phyloP scores from a whole-genome alignment of 1,140 invertebrate species.

The Trigoniulus corallinus region DNA sequence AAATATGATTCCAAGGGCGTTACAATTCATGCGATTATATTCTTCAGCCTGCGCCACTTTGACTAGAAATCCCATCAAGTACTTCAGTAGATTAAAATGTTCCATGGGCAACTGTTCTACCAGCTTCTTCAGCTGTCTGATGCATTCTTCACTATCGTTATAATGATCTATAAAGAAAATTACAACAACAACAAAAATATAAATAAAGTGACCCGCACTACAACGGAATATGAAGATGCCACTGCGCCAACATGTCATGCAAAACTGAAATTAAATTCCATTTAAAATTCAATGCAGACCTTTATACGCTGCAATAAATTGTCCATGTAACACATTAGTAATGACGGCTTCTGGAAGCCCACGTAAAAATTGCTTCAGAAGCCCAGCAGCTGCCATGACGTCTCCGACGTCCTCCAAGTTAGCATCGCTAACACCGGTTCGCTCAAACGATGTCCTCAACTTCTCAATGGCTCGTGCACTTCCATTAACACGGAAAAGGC shows the following conservation, averaged over 20 bases:
- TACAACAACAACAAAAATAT: no score
- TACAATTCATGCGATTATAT: slow-evolving; percentile 1
- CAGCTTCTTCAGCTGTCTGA: slow-evolving; percentile 1
- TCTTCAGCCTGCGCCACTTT: neutral
- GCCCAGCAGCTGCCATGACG: slow-evolving; percentile 24
- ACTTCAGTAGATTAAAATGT: neutral
- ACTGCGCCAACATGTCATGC: no score
- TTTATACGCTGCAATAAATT: slow-evolving; percentile 20
- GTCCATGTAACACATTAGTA: slow-evolving; percentile 20
- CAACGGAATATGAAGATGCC: no score
- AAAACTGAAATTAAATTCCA: no score
- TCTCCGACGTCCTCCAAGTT: slow-evolving; percentile 20
- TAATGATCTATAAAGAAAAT: slow-evolving; percentile 1
- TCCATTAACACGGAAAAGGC: slow-evolving; percentile 28
- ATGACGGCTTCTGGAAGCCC: slow-evolving; percentile 29
- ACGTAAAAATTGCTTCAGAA: slow-evolving; percentile 28
- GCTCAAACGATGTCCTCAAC: slow-evolving; percentile 24
- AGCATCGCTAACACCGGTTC: slow-evolving; percentile 26
- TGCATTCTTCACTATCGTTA: slow-evolving; percentile 1
- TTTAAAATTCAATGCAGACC: no score
- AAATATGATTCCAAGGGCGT: slow-evolving; percentile 4
- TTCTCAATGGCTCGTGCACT: slow-evolving; percentile 26
- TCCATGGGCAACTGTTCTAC: slow-evolving; percentile 6
- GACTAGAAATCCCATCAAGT: slow-evolving; percentile 3
- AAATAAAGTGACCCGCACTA: no score